These are phyloP conservation scores for Lasioglossum calceatum DNA, from an alignment of 2,888 invertebrate species.

Conservation along the genomic window DNA sequence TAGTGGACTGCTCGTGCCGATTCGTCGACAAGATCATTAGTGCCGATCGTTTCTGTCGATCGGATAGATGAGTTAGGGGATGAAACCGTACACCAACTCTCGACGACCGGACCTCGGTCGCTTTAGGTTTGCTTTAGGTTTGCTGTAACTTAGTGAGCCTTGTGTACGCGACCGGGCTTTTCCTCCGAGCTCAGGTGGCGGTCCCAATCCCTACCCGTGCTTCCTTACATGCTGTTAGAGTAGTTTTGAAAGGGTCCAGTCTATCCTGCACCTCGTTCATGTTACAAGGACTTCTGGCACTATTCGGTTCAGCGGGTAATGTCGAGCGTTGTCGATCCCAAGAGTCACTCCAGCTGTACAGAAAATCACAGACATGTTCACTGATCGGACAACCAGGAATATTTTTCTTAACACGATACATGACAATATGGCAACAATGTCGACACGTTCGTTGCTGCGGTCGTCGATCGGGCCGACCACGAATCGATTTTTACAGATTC, in stretches of 20 bases:
- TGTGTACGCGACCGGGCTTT: background rate
- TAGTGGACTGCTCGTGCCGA: background rate
- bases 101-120: background rate
- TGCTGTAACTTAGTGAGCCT: background rate
- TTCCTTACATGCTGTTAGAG: constrained; percentile 5
- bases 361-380: background rate
- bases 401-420: background rate
- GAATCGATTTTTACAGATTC: background rate
- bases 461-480: background rate
- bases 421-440: background rate
- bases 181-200: background rate
- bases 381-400: background rate
- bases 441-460: background rate
- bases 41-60: background rate
- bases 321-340: constrained; percentile 77
- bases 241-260: constrained; percentile 15
- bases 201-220: constrained; percentile 34
- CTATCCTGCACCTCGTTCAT: constrained; percentile 52
- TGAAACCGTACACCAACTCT: background rate
- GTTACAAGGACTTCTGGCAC: constrained; percentile 72
- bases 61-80: background rate
- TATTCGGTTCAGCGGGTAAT: constrained; percentile 72
- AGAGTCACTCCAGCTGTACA: constrained; percentile 82
- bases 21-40: background rate
- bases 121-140: background rate